phyloP scores from a whole-genome alignment of 2,113 vertebrate genomes.

The Ictalurus punctatus region DNA sequence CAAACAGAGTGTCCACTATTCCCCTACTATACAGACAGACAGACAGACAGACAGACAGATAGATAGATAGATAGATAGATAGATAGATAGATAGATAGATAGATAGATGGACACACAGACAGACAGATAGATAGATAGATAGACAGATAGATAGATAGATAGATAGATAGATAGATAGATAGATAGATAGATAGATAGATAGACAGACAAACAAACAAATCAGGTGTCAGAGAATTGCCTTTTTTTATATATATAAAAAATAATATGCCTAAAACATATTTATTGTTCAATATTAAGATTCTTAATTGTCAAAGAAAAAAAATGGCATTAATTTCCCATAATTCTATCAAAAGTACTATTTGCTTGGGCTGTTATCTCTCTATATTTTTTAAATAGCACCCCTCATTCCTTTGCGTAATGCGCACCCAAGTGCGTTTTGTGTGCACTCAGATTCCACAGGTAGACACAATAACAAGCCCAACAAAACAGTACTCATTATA shows the following conservation, averaged over 20 bases:
- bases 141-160: neutral
- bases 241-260: too few relatives aligned
- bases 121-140: too few relatives aligned
- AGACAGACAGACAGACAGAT: neutral
- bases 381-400: neutral
- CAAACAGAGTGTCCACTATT: neutral
- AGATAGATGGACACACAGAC: neutral
- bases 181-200: conserved; percentile 8
- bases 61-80: neutral
- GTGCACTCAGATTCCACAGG: conserved; percentile 10
- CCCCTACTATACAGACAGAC: neutral
- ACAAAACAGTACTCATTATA: neutral
- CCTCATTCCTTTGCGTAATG: neutral
- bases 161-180: conserved; percentile 11
- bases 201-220: neutral
- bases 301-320: neutral
- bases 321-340: neutral
- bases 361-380: neutral
- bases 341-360: neutral
- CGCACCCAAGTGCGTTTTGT: neutral
- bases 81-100: neutral
- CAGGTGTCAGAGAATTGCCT: neutral
- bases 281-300: neutral
- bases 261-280: neutral
- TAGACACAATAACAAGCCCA: neutral